Evolutionary conservation across 2,797 vertebrate species (phyloP), one percentile per base, ranked within the genome.

Genomic region (Monodelphis domestica): DNA sequence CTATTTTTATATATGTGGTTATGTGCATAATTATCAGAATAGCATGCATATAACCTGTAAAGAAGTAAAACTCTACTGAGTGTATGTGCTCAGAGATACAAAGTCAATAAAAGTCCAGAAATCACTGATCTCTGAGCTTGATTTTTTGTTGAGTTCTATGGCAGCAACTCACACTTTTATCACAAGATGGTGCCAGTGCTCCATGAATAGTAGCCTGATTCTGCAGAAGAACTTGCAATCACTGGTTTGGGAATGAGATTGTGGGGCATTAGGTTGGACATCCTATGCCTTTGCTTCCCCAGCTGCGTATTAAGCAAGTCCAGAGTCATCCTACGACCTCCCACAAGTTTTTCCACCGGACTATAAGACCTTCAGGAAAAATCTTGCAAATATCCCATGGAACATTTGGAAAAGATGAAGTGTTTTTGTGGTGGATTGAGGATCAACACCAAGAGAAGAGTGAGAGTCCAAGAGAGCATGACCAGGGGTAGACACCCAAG

Each of bases 111-210:
- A n/a, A n/a, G n/a, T n/a, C n/a, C n/a, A n/a, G n/a, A n/a, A n/a
- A n/a, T n/a, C n/a, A n/a, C n/a, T n/a, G n/a, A n/a, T n/a, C n/a
- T n/a, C n/a, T n/a, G n/a, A n/a, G n/a, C n/a, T n/a, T n/a, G n/a
- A n/a, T n/a, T n/a, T n/a, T n/a, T n/a, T n/a, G n/a, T n/a, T n/a
- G n/a, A n/a, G n/a, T n/a, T n/a, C n/a, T n/a, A n/a, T n/a, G n/a
- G 54, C 89, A 10, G 4, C 63, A 30, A 57, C 21, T 89, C 87
- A 54, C 55, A 51, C 50, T n/a, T 59, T 91, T 10, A 54, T 90
- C 14, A 53, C 56, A 63, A 88, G 92, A 92, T 59, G n/a, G 94
- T 53, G 92, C 88, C 59, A 14, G 51, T 33, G 21, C 91, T 53
- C 91, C 90, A 53, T 3, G 5, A 54, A 91, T 90, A 30, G 89